Percentiles rank a stretch among this genome's conserved stretches.
phyloP scores from a whole-genome alignment of 2,888 invertebrate species.

The Parnassius apollo region DNA sequence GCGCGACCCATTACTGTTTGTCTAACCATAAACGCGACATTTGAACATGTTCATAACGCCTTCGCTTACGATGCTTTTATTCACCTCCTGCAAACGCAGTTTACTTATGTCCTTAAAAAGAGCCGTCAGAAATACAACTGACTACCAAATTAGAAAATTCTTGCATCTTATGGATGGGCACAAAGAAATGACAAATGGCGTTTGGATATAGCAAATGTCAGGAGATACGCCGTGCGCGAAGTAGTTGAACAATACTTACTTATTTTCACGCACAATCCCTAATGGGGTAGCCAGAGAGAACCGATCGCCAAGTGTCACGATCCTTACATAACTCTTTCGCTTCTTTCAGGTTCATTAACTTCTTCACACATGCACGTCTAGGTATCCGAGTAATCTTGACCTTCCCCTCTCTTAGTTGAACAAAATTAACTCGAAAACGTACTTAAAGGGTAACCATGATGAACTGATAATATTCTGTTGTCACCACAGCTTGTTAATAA shows the following conservation, averaged over 20 bases:
- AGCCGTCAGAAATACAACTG: slow-evolving; percentile 13
- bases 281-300: too few relatives aligned
- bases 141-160: slow-evolving; percentile 12
- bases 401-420: neutral
- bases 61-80: slow-evolving; percentile 26
- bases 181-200: neutral
- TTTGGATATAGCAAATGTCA: too few relatives aligned
- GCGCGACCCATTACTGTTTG: slow-evolving; percentile 56
- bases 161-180: neutral
- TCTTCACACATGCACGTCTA: too few relatives aligned
- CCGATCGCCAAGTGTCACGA: too few relatives aligned
- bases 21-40: slow-evolving; percentile 41
- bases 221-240: neutral
- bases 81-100: slow-evolving; percentile 12
- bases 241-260: neutral
- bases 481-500: too few relatives aligned
- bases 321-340: too few relatives aligned
- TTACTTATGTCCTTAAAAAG: slow-evolving; percentile 9
- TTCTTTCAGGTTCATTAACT: too few relatives aligned
- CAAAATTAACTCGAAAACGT: neutral
- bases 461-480: too few relatives aligned
- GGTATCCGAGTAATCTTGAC: too few relatives aligned
- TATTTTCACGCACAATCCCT: too few relatives aligned
- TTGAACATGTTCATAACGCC: slow-evolving; percentile 36
- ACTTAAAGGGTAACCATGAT: neutral